Evolutionary conservation across 2,113 vertebrate species (phyloP).

Genomic region (Motacilla tschutschensis): DNA sequence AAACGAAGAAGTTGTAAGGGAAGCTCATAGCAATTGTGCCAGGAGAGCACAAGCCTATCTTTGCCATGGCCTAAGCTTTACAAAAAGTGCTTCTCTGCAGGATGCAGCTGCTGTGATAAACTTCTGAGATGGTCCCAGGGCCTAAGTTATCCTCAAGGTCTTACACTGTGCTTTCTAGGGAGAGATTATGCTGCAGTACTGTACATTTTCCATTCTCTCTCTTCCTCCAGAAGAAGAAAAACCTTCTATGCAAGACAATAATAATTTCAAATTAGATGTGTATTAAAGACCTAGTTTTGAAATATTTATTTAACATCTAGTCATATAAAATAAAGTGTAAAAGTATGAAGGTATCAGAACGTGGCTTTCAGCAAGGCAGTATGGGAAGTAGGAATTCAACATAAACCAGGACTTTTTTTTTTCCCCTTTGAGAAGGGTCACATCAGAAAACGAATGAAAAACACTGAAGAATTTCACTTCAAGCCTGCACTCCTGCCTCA

Average conservation of each 20-base stretch:
- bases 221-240: conserved; percentile 40
- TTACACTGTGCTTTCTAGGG: conserved; percentile 66
- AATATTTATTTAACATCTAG: conserved; percentile 71
- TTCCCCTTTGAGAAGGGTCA: conserved; percentile 46
- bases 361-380: conserved; percentile 63
- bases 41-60: conserved; percentile 1
- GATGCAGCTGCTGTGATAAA: background rate
- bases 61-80: conserved; percentile 31
- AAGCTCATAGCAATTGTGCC: conserved; percentile 11
- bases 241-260: conserved; percentile 66
- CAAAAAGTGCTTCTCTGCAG: conserved; percentile 56
- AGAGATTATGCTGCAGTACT: conserved; percentile 16
- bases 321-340: conserved; percentile 74
- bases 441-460: conserved; percentile 56
- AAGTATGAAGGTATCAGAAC: conserved; percentile 62
- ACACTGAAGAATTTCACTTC: conserved; percentile 61
- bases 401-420: conserved; percentile 44
- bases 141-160: background rate
- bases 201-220: background rate
- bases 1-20: background rate
- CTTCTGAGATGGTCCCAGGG: conserved; percentile 41
- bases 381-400: conserved; percentile 63
- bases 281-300: conserved; percentile 70
- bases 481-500: conserved; percentile 61
- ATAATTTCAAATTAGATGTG: conserved; percentile 60